phyloP scores from a whole-genome alignment of 2,888 invertebrate species.

The Polydesmus complanatus region DNA sequence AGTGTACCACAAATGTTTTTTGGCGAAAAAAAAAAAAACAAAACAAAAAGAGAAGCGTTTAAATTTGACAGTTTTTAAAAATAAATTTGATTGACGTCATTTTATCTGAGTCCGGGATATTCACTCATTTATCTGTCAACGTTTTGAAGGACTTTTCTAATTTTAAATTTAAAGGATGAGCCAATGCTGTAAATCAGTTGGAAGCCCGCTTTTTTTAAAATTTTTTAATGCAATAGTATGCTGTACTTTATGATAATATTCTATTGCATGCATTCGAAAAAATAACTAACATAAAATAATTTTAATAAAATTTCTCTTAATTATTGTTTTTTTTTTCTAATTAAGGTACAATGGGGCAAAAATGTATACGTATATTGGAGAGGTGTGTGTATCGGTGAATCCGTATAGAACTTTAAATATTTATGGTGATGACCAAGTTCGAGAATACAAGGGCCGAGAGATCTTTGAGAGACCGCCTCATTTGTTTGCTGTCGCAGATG shows the following conservation, averaged over 20 bases:
- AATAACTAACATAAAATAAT: no score
- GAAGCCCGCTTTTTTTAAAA: no score
- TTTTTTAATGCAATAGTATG: no score
- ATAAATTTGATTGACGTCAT: neutral
- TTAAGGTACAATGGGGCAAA: conserved; percentile 69
- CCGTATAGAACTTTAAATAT: conserved; percentile 87
- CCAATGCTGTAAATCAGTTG: no score
- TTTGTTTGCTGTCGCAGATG: conserved; percentile 94
- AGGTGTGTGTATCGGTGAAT: conserved; percentile 93
- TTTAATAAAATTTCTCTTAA: neutral
- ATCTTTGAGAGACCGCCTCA: conserved; percentile 94
- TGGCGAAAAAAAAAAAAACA: no score
- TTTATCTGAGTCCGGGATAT: neutral
- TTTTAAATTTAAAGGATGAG: no score
- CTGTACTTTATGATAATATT: no score
- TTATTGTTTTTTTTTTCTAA: neutral
- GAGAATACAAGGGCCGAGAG: conserved; percentile 85
- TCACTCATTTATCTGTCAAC: neutral
- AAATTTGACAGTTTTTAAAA: neutral
- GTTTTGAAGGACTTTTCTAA: neutral
- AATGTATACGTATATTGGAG: conserved; percentile 97
- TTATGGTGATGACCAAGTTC: conserved; percentile 71
- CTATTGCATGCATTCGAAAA: no score
- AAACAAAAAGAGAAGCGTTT: neutral
- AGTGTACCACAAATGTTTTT: no score